Conservation (phyloP, 1,140 invertebrate species). For the Drosophila dunni region DNA sequence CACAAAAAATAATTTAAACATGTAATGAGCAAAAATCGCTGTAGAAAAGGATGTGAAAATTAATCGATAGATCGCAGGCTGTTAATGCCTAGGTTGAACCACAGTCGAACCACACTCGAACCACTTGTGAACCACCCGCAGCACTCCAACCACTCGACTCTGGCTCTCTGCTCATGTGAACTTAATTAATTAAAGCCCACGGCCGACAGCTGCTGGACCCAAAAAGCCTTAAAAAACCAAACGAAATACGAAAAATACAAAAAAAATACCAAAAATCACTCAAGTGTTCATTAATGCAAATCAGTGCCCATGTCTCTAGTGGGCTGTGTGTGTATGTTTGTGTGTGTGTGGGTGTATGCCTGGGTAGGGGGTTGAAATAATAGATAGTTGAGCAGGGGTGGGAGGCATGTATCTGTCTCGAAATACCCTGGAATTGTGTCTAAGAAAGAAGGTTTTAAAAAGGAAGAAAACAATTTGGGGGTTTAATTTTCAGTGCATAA, state of each 20-base stretch:
- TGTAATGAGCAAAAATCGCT: constrained; percentile 59
- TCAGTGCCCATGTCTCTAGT: constrained; percentile 77
- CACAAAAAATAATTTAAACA: constrained; percentile 57
- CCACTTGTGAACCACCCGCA: neutral
- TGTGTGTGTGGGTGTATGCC: constrained; percentile 4
- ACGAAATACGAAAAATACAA: constrained; percentile 14
- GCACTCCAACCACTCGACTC: neutral
- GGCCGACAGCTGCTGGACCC: constrained; percentile 71
- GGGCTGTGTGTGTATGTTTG: constrained; percentile 26
- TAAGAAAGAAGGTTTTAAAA: neutral
- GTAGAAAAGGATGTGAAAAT: constrained; percentile 37
- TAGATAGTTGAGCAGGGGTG: too few species aligned
- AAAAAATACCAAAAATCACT: constrained; percentile 68
- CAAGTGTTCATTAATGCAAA: constrained; percentile 81
- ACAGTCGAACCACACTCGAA: neutral
- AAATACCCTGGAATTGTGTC: constrained; percentile 1
- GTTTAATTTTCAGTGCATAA: neutral
- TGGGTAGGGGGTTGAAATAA: neutral
- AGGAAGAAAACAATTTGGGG: too few species aligned
- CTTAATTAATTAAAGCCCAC: constrained; percentile 80
- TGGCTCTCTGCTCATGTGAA: constrained; percentile 71
- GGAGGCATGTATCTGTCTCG: constrained; percentile 20
- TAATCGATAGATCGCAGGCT: constrained; percentile 66
- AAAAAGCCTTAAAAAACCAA: constrained; percentile 36
- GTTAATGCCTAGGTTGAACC: constrained; percentile 7